A percentile compares a stretch with the other conserved stretches of the same genome.
These are phyloP conservation scores for Vanessa tameamea DNA, from an alignment of 1,140 invertebrate genomes.

Conservation along the genomic window DNA sequence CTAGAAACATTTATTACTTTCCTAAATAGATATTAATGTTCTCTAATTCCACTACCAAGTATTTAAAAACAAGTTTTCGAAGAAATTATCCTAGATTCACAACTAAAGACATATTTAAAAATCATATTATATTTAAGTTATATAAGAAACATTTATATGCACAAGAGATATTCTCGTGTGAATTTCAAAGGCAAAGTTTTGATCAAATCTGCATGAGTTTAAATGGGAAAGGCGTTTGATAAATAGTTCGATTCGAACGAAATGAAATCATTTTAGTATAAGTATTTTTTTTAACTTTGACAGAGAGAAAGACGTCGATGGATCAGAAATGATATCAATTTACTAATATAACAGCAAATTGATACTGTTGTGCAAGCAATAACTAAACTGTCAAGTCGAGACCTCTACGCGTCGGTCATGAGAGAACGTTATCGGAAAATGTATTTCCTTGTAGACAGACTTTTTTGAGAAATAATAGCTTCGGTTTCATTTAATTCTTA, in stretches of 20 bases:
- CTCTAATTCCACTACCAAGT: not conserved
- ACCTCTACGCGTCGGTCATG: constrained; percentile 12
- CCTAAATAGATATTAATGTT: too few relatives aligned
- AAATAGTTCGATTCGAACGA: too few relatives aligned
- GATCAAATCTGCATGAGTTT: not conserved
- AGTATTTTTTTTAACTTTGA: not conserved
- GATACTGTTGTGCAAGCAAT: constrained; percentile 11
- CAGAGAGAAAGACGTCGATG: not conserved
- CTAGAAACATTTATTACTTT: too few relatives aligned
- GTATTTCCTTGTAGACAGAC: constrained; percentile 10
- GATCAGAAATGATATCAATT: not conserved
- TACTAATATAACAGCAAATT: not conserved
- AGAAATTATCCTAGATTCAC: not conserved
- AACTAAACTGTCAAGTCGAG: constrained; percentile 11
- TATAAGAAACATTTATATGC: not conserved
- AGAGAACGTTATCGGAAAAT: constrained; percentile 18
- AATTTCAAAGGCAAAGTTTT: constrained; percentile 16
- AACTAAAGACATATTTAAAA: not conserved
- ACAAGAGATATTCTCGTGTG: constrained; percentile 1
- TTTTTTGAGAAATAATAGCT: constrained; percentile 7
- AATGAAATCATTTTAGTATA: not conserved
- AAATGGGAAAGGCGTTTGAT: too few relatives aligned
- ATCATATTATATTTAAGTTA: not conserved
- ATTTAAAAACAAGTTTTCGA: not conserved
- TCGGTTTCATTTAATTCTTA: constrained; percentile 20